Evolutionary conservation across 2,113 vertebrate species (phyloP), one percentile per base, ranked within the genome.

Genomic region (Colius striatus): DNA sequence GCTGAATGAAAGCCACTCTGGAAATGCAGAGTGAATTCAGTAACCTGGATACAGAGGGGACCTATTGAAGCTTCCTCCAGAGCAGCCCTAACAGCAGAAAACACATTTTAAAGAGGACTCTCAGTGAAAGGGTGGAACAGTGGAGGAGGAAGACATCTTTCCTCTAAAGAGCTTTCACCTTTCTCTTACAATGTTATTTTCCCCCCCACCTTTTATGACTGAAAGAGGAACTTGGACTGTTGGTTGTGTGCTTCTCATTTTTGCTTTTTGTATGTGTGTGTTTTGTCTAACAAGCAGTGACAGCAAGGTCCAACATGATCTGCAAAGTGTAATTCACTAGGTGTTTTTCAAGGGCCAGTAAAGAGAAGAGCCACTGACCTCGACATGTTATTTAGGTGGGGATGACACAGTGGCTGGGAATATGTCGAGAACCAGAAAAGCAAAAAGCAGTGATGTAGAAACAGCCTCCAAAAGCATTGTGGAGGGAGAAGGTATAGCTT

Each of bases 401-500:
- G 34, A 2, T 32, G 60, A 20, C 15, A 1, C 14, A 6, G 5
- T 9, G 29, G 53, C 16, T 51, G 51, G 82, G 32, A 81, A 26
- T 0, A 6, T 13, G 1, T 0, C 61, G 20, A 45, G 60, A 53
- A 55, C 6, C 2, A 32, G 72, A 84, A 60, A n/a, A 43, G 55
- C 61, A 41, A 61, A 45, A 61, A 51, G 75, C 67, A 16, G 12
- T 13, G 32, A 4, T 16, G 8, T 2, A 8, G 45, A 26, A 41
- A 15, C 2, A 30, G 29, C 12, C 34, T 58, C 0, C 8, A 5
- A n/a, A 45, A 66, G 18, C 20, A 1, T 5, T 0, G 0, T 3
- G 34, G 36, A 30, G 11, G 21, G 68, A 48, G 43, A 25, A 57
- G 45, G 43, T 11, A 7, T 16, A 25, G 50, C 16, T 74, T n/a